phyloP scores from a whole-genome alignment of 35 echinoderm and acorn worm species.

The Amphiura filiformis region DNA sequence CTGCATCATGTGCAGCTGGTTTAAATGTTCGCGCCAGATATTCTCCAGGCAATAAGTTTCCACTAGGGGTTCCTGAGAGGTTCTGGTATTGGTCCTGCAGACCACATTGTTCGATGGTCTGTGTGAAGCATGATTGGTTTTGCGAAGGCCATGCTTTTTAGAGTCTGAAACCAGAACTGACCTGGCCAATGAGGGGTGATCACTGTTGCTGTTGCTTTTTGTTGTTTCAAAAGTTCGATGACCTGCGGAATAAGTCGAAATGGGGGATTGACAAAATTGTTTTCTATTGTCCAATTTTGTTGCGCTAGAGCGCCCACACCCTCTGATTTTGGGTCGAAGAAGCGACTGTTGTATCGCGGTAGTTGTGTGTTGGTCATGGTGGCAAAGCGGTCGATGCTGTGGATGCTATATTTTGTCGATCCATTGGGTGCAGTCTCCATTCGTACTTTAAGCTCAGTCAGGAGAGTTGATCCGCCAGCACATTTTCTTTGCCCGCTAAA shows the following conservation, averaged over 20 bases:
- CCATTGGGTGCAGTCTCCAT: slow-evolving; percentile 31
- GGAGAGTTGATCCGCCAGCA: slow-evolving; percentile 32
- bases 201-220: too few relatives aligned
- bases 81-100: slow-evolving; percentile 20
- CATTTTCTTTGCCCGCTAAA: slow-evolving; percentile 13
- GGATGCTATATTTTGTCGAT: slow-evolving; percentile 27
- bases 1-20: not conserved
- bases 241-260: slow-evolving; percentile 42
- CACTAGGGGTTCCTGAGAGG: slow-evolving; percentile 17
- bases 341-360: slow-evolving; percentile 52
- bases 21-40: slow-evolving; percentile 36
- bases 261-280: too few relatives aligned
- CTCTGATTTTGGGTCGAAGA: slow-evolving; percentile 8
- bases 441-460: slow-evolving; percentile 14
- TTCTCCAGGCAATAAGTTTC: slow-evolving; percentile 46
- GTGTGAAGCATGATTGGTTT: too few relatives aligned
- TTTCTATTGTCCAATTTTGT: slow-evolving; percentile 44
- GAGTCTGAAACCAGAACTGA: slow-evolving; percentile 36
- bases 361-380: slow-evolving; percentile 39
- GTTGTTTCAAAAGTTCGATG: too few relatives aligned
- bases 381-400: too few relatives aligned
- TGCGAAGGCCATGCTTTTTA: too few relatives aligned
- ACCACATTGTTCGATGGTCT: not conserved
- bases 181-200: slow-evolving; percentile 30
- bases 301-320: slow-evolving; percentile 49